Percentiles rank a stretch among this genome's conserved stretches.
Conservation (phyloP, 2,888 invertebrate genomes). For the Arrhopalites spinosus region DNA sequence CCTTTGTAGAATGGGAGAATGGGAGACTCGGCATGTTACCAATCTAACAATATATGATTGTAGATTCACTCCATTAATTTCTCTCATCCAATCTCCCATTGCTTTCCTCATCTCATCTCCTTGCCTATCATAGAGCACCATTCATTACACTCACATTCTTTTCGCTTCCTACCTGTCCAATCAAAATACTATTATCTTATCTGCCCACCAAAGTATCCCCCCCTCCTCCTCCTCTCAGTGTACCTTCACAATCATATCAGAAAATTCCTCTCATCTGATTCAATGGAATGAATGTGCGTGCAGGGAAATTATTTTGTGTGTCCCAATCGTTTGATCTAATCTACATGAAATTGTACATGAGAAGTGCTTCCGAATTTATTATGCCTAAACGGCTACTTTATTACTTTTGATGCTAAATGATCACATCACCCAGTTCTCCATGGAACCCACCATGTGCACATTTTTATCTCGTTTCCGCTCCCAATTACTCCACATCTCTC, state of each 20-base stretch:
- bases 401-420: conserved; percentile 17
- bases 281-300: neutral
- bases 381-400: conserved; percentile 23
- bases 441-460: too few species aligned
- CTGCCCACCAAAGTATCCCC: conserved; percentile 1
- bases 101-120: neutral
- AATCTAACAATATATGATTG: conserved; percentile 35
- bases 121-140: conserved; percentile 22
- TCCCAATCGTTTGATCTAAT: conserved; percentile 23
- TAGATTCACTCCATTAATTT: conserved; percentile 39
- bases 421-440: too few species aligned
- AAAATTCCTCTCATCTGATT: neutral
- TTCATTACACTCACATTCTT: conserved; percentile 35
- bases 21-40: conserved; percentile 31
- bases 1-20: conserved; percentile 19
- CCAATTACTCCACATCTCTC: too few species aligned
- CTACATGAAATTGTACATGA: conserved; percentile 21
- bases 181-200: conserved; percentile 35
- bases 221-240: neutral
- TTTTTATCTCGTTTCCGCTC: too few species aligned
- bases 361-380: conserved; percentile 28
- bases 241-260: neutral
- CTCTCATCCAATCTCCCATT: conserved; percentile 18
- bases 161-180: conserved; percentile 33
- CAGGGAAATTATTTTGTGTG: neutral